Evolutionary conservation across 92 coral and sea anemone genomes (phyloP), one percentile per base, ranked within the genome.

Genomic region (Zoanthus sociatus): DNA sequence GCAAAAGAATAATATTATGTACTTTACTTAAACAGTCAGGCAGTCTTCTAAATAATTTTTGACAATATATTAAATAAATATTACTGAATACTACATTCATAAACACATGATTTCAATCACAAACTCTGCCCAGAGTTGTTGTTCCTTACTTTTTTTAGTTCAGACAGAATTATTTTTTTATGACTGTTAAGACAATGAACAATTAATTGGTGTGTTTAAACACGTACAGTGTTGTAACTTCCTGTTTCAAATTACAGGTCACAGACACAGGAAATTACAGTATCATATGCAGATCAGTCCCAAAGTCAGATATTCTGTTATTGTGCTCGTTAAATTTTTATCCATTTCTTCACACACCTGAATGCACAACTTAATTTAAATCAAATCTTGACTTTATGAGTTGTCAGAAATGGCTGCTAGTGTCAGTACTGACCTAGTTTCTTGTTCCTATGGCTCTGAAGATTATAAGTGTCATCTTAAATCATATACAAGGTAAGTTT

Each of bases 361-460:
- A 76, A 20, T 76, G 21, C 0, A 76, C 50, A 56, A 73, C 44
- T 44, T 56, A 73, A 73, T 7, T 73, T 73, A 44, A 73, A 73
- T 45, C 45, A 56, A 18, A 18, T 64, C 50, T 26, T 76, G 42
- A 76, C 37, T 50, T 18, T 76, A 17, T 3, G 81, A 76, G 66
- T 77, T 77, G 68, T 26, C 26, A 26, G 26, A 46, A 45, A 77
- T 77, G 82, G 67, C 69, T 55, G 82, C n/a, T 77, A 77, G 68
- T 77, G 46, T 18, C 47, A 77, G 82, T 76, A 76, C 81, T 76
- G 66, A 50, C 66, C 81, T 50, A 76, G n/a, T 76, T 76, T 76
- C 81, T 76, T 76, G 81, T 76, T 76, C 81, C 17, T 76, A 76
- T 76, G 67, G 78, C 78, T 74, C 78, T 74, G 78, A 74, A 74